A percentile compares a stretch with the other conserved stretches of the same genome.
These are phyloP conservation scores for Oenanthe melanoleuca DNA, from an alignment of 2,113 vertebrate species.

Conservation along the genomic window DNA sequence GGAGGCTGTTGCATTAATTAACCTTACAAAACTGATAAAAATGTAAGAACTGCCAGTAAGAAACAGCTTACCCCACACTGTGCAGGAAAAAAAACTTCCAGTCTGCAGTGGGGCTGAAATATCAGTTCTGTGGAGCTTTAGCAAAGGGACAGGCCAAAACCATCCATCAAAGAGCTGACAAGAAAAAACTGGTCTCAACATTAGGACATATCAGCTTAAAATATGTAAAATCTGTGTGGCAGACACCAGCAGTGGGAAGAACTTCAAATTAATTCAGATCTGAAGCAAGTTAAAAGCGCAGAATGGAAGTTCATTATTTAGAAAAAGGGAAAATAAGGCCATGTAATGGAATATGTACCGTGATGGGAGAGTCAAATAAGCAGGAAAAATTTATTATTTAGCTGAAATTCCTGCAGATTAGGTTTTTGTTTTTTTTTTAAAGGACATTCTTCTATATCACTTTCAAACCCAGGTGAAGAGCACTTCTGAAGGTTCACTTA, in stretches of 20 bases:
- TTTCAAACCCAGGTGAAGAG: not conserved
- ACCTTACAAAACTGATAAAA: conserved; percentile 26
- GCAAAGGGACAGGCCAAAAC: not conserved
- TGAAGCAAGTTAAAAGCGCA: not conserved
- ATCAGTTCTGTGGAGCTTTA: not conserved
- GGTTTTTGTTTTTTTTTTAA: not conserved
- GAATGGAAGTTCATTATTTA: not conserved
- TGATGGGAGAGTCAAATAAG: not conserved
- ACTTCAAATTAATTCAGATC: not conserved
- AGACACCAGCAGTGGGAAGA: not conserved
- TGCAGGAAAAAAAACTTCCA: not conserved
- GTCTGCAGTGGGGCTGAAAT: not conserved
- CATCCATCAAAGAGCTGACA: not conserved
- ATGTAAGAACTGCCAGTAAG: not conserved
- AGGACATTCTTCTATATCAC: not conserved
- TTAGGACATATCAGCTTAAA: not conserved
- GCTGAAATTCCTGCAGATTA: not conserved
- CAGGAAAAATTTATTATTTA: not conserved
- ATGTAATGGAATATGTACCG: not conserved
- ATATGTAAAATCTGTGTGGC: not conserved
- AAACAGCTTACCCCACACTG: not conserved
- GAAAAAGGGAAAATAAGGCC: not conserved
- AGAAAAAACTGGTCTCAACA: not conserved
- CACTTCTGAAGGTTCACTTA: not conserved
- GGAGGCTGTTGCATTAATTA: conserved; percentile 26